A percentile compares a stretch with the other conserved stretches of the same genome.
Conservation (phyloP, 2,888 invertebrate genomes). For the Orchesella flavescens region DNA sequence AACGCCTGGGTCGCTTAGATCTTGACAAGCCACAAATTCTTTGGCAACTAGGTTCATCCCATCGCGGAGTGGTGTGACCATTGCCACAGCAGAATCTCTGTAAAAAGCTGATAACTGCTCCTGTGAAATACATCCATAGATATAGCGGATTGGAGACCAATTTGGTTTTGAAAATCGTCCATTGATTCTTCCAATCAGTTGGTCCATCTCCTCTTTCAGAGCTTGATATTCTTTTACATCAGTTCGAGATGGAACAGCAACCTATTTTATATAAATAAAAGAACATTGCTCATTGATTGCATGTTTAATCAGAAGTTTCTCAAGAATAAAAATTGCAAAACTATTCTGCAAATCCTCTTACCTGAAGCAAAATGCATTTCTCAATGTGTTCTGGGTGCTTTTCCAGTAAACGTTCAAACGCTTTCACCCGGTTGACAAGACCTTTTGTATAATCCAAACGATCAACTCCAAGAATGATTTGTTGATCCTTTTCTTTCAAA, state of each 20-base stretch:
- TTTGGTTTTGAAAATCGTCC: slow-evolving; percentile 75
- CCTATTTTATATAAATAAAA: slow-evolving; percentile 68
- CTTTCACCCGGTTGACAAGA: slow-evolving; percentile 74
- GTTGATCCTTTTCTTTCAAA: slow-evolving; percentile 73
- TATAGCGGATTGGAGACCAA: slow-evolving; percentile 76
- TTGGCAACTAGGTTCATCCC: slow-evolving; percentile 76
- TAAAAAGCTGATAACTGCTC: slow-evolving; percentile 75
- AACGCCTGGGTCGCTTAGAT: slow-evolving; percentile 74
- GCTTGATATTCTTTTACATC: slow-evolving; percentile 75
- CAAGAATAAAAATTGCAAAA: no score
- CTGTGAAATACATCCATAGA: slow-evolving; percentile 75
- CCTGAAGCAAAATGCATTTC: slow-evolving; percentile 74
- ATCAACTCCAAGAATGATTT: slow-evolving; percentile 74
- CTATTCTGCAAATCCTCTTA: no score
- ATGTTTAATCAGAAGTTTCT: no score
- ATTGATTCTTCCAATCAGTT: slow-evolving; percentile 75
- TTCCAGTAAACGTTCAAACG: slow-evolving; percentile 74
- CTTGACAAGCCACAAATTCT: slow-evolving; percentile 75
- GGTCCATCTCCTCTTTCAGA: slow-evolving; percentile 75
- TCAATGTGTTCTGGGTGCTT: slow-evolving; percentile 74
- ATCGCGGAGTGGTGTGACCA: slow-evolving; percentile 75
- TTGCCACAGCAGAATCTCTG: slow-evolving; percentile 74
- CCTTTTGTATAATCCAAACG: slow-evolving; percentile 75
- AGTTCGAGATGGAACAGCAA: slow-evolving; percentile 75
- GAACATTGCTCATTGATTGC: not conserved